A percentile compares a stretch with the other conserved stretches of the same genome.
Evolutionary conservation across 2,113 vertebrate species (phyloP).

Genomic region (Alces alces): DNA sequence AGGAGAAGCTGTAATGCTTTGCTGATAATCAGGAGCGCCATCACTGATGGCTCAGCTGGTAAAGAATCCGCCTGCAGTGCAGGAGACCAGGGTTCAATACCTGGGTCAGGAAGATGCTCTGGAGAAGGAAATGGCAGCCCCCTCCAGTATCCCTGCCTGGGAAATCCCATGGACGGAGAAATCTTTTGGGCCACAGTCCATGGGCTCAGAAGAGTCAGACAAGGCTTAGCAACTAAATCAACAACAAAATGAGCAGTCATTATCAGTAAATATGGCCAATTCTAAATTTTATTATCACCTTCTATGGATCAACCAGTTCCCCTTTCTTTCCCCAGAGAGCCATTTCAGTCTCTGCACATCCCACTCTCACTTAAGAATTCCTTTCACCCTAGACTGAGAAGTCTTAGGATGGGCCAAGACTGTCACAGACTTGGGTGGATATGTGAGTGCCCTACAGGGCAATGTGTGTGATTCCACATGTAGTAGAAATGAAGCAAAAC

Average conservation of each 20-base stretch:
- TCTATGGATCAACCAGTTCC: background rate
- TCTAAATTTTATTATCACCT: background rate
- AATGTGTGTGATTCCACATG: background rate
- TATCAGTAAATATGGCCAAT: background rate
- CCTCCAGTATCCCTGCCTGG: background rate
- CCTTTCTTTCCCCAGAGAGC: background rate
- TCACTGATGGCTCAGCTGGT: background rate
- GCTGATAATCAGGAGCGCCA: background rate
- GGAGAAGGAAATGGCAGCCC: background rate
- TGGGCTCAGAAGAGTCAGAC: background rate
- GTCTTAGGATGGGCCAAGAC: fast-evolving
- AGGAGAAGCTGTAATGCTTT: background rate
- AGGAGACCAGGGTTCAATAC: background rate
- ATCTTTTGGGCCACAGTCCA: background rate
- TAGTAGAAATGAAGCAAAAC: background rate
- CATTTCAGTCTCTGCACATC: background rate
- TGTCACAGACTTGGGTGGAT: background rate
- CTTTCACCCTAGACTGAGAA: background rate
- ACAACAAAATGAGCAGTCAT: background rate
- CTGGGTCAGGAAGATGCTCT: background rate
- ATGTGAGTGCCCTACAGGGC: background rate
- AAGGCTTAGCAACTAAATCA: background rate
- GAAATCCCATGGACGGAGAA: background rate
- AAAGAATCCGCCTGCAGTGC: background rate
- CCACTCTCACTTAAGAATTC: background rate